Conservation (phyloP, 1,140 invertebrate genomes). For the Pteromalus puparum region DNA sequence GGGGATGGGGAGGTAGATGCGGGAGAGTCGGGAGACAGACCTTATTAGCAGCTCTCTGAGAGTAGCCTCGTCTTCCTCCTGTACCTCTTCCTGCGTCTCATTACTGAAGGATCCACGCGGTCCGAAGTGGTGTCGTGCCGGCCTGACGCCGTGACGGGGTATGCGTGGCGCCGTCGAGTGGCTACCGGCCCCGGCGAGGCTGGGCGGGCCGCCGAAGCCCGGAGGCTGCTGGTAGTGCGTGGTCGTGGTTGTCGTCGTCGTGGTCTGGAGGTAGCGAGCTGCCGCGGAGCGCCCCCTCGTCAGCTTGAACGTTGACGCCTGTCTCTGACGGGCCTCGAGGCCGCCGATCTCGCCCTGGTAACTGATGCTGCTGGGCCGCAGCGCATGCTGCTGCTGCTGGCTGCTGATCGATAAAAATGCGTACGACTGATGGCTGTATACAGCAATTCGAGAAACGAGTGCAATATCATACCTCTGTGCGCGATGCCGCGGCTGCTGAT, state of each 20-base stretch:
- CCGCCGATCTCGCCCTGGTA: conserved; percentile 50
- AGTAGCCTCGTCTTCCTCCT: conserved; percentile 89
- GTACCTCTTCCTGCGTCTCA: conserved; percentile 78
- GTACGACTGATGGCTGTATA: too few species aligned
- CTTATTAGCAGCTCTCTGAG: conserved; percentile 91
- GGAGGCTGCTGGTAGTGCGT: conserved; percentile 61
- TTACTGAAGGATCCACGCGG: conserved; percentile 73
- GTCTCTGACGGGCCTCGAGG: conserved; percentile 55
- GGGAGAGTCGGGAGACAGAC: conserved; percentile 75
- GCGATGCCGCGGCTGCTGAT: conserved; percentile 44
- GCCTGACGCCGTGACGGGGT: conserved; percentile 61
- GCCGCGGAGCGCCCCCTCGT: conserved; percentile 69
- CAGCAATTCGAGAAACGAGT: too few species aligned
- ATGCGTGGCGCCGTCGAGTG: conserved; percentile 52
- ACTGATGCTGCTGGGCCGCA: conserved; percentile 52
- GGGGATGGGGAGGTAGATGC: too few species aligned
- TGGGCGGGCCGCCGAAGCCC: conserved; percentile 16
- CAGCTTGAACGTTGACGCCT: conserved; percentile 71
- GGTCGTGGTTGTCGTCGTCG: conserved; percentile 66
- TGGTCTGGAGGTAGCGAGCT: conserved; percentile 69
- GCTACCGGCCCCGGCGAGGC: conserved; percentile 46
- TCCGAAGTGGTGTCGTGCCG: conserved; percentile 65
- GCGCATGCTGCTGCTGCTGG: conserved; percentile 46
- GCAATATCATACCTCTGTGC: conserved; percentile 30
- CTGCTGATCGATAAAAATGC: not conserved